Evolutionary conservation across 2,113 vertebrate genomes (phyloP), one percentile per base, ranked within the genome.

Genomic region (Dryoscopus gambensis): DNA sequence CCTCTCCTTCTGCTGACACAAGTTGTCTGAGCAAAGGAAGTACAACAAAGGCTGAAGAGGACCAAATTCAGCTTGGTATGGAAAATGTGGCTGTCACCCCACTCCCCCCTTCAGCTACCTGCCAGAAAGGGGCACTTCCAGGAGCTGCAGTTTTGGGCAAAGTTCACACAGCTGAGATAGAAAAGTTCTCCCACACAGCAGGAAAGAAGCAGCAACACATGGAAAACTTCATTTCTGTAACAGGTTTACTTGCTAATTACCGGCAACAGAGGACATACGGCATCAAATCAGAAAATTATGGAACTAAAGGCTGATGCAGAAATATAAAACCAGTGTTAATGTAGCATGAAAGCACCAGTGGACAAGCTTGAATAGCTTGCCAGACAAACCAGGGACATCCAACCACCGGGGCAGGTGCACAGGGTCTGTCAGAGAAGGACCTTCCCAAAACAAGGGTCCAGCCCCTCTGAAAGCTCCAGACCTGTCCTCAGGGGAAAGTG

Each of bases 321-420:
- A 86, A 52, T 19, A 59, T 3, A 59, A 68, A 86, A 33, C 3
- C 39, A 30, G 24, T 4, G 11, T 73, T 56, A 33, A 17, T 6
- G 13, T 28, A 37, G 69, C 21, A 22, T 69, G 84, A 81, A 73
- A 87, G 5, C 31, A 53, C 44, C 59, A 65, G 8, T 11, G 18
- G 33, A 70, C 46, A 85, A 68, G 33, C 33, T 46, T 63, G 64
- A 68, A 25, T 20, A 71, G 14, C 53, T 65, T 60, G 15, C 52
- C 47, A 53, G 42, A 30, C 1, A 3, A 52, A 93, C 33, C 23
- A 83, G 39, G 53, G 44, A 56, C 6, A 19, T 18, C 65, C 33
- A 69, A 9, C 49, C 53, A 35, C 20, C 1, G 0, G n/a, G 56
- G 23, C 4, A 6, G 87, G 28, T 1, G n/a, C 5, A 4, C 20